A percentile compares a stretch with the other conserved stretches of the same genome.
phyloP scores from a whole-genome alignment of 2,113 vertebrate genomes.

The Spheniscus mendiculus region DNA sequence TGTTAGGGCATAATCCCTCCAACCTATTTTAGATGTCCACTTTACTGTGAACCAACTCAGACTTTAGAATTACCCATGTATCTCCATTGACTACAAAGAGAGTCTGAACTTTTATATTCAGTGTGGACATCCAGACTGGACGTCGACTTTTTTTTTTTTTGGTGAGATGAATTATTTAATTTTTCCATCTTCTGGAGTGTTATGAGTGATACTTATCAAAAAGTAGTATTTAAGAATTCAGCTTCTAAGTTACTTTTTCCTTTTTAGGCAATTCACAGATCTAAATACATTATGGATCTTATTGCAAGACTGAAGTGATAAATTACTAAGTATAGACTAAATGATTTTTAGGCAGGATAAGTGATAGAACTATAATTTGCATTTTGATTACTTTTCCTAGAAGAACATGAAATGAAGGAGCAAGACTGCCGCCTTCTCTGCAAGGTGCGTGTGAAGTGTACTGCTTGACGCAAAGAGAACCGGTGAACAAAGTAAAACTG shows the following conservation, averaged over 20 bases:
- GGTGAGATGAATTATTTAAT: neutral
- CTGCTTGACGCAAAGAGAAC: neutral
- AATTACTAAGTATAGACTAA: conserved; percentile 13
- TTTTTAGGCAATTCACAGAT: neutral
- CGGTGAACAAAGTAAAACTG: neutral
- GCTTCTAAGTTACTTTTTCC: neutral
- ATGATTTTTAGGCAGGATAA: conserved; percentile 38
- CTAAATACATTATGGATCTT: neutral
- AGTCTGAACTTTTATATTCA: neutral
- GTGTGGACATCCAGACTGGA: neutral
- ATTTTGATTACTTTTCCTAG: conserved; percentile 55
- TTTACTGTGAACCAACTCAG: neutral
- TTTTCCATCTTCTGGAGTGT: neutral
- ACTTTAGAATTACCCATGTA: neutral
- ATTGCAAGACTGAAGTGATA: neutral
- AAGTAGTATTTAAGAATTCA: neutral
- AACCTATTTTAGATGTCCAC: neutral
- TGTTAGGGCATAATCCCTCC: neutral
- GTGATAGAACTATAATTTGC: conserved; percentile 24
- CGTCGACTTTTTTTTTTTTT: no score
- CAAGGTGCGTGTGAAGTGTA: neutral
- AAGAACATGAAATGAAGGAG: conserved; percentile 10
- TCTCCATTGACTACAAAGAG: neutral
- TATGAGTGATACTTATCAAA: neutral
- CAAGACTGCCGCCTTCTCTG: neutral